Base-by-base conservation (phyloP, 2,888 invertebrate species). In the Pseudococcus jackbeardsleyi region DNA sequence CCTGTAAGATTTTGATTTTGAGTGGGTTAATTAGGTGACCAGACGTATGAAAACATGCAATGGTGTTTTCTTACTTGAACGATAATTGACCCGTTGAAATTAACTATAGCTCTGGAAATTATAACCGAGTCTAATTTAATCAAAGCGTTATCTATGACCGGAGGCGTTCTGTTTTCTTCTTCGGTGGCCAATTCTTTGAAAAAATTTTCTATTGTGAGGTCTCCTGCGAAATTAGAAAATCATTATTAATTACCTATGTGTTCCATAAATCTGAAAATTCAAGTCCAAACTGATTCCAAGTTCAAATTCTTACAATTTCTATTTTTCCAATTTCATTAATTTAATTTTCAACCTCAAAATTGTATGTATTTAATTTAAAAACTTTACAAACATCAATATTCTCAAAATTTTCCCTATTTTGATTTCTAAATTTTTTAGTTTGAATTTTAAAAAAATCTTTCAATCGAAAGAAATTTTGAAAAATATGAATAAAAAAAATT, bases 161-260 rank as follows among this genome's bases (percentile, higher is more conserved):
- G 90, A n/a, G 89, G 59, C 26, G 59, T 54, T 68, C 26, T 86
- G 86, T 89, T 33, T 77, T 86, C 19, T 86, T 89, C 89, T 88
- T 90, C 89, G 87, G 89, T 89, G 89, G 91, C 90, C 79, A 93
- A 91, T 89, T 93, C 93, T 90, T 95, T 95, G 92, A 96, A 96
- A 92, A 95, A 95, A 91, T 96, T 97, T 91, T 96, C 95, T 39
- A 96, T 94, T 9, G 93, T 93, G n/a, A 96, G 92, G 90, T 95
- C 94, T 85, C 96, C 96, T 93, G 92, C 77, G 90, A 91, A 22
- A 4, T 48, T 50, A 0, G 2, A 50, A 48, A 82, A 19, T n/a
- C 5, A 19, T 0, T 5, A 48, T 88, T 72, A 15, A 26, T 72
- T 17, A 12, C 42, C 33, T 79, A 77, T 7, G n/a, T 79, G 84